Evolutionary conservation across 2,888 invertebrate species (phyloP).

Genomic region (Chymomyza procnemis): DNA sequence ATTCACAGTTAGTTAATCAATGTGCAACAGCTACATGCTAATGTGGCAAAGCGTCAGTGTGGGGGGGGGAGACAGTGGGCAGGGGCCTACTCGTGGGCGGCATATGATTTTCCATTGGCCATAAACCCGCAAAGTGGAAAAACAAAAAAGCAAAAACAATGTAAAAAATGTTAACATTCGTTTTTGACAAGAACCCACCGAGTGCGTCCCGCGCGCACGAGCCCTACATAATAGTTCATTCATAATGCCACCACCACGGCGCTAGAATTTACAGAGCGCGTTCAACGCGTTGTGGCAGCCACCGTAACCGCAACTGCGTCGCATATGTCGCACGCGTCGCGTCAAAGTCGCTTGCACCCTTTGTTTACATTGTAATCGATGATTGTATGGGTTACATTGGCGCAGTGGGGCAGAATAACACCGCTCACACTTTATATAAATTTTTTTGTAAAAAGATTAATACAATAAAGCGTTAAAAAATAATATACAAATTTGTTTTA

Average conservation of each 20-base stretch:
- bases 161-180: constrained; percentile 41
- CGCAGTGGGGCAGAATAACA: too few relatives aligned
- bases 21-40: constrained; percentile 46
- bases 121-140: too few relatives aligned
- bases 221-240: constrained; percentile 28
- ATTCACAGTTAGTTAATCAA: constrained; percentile 28
- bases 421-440: too few relatives aligned
- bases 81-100: too few relatives aligned
- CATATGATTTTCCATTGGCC: constrained; percentile 50
- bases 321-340: constrained; percentile 17
- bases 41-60: constrained; percentile 36
- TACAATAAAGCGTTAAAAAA: too few relatives aligned
- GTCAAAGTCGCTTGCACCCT: constrained; percentile 50
- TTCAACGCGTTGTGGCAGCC: not conserved
- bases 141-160: too few relatives aligned
- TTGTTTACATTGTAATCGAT: too few relatives aligned
- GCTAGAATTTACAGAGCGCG: not conserved
- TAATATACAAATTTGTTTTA: too few relatives aligned
- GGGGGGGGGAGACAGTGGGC: too few relatives aligned
- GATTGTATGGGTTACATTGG: too few relatives aligned
- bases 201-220: constrained; percentile 24
- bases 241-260: constrained; percentile 6
- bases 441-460: too few relatives aligned
- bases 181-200: constrained; percentile 21
- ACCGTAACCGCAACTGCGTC: constrained; percentile 6